Base-by-base conservation (phyloP, 2,113 vertebrate genomes). In the Thermophis baileyi region DNA sequence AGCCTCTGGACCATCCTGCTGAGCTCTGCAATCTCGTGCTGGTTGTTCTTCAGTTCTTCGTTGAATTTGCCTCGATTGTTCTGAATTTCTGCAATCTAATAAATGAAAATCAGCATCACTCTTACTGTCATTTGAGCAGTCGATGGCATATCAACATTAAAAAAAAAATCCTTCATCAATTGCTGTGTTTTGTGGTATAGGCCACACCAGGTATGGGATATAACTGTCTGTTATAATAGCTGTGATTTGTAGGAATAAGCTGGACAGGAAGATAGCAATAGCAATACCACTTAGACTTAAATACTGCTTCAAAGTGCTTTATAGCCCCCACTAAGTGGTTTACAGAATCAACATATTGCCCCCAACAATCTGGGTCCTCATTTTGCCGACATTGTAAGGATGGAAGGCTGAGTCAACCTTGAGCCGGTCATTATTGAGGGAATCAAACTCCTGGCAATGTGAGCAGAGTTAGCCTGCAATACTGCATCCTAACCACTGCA, bases 11-110 rank as follows among this genome's bases (percentile, higher is more conserved):
- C 98, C 96, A 97, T 96, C 53, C 98, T 97, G 92, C 96, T 99
- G 92, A 99, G 94, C 14, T 99, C 98, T 30, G 98, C 94, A 30
- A 99, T 98, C 96, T 99, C 98, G 20, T 96, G 46, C 96, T 98
- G 99, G 90, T 98, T 98, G 69, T 95, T 24, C 94, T 98, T 98
- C 89, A 99, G 97, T 94, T 98, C 98, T 1, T 98, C 98, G 3
- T 98, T 98, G 0, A 97, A 98, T 92, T 96, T 96, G 88, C 98
- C 98, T 12, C 54, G 89, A 44, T 93, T 35, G 20, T 90, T 63
- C 88, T 93, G 92, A 50, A 93, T 93, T n/a, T 93, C 92, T 87
- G 89, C 92, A 90, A 93, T 93, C 92, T 93, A 60, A 35, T 27
- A 24, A 57, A 30, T 14, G 18, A 40, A 35, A 47, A 69, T 51